Evolutionary conservation across 1,140 invertebrate species (phyloP), one percentile per base, ranked within the genome.

Genomic region (Papilio machaon): DNA sequence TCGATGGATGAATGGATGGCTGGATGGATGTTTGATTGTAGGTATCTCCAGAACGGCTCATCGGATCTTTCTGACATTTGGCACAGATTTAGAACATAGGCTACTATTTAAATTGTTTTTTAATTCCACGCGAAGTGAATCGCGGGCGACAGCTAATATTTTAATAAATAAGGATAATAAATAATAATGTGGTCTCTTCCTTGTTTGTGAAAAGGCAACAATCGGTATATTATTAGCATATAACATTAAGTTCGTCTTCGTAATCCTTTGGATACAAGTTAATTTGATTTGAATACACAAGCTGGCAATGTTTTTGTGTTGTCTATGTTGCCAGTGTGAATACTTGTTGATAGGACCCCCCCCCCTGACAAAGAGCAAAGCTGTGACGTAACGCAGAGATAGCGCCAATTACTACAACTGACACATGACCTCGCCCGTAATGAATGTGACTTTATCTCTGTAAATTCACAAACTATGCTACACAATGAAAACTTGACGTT

Each of bases 341-440:
- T 15, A 30, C 46, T 64, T 78, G 23, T 78, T 64, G 77, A 79
- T 58, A 67, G 77, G 77, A 79, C 77, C 77, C 2, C 23, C 77
- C 77, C 2, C 23, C 77, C 77, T 79, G 67, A 79, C 77, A 79
- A 79, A 79, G 77, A 64, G 77, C 77, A 79, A 79, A 78, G 35
- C 58, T 60, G 58, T 79, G 77, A 79, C 77, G 77, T 79, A 58
- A 64, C 17, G 38, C 23, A 15, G 58, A 64, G 77, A 79, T 79
- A 79, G 77, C 52, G 58, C 77, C 77, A 79, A 79, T 47, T 79
- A 79, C 54, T 64, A 78, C 54, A 74, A 52, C 1, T 64, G 77
- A 79, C 58, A 79, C 43, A 43, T 67, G 43, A 79, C 77, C 77
- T 58, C 76, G 76, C 47, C 23, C 52, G 73, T 64, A 67, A 79